Percentiles rank a stretch among this genome's conserved stretches.
Conservation (phyloP, 2,888 invertebrate species). For the Cheilosia scutellata region DNA sequence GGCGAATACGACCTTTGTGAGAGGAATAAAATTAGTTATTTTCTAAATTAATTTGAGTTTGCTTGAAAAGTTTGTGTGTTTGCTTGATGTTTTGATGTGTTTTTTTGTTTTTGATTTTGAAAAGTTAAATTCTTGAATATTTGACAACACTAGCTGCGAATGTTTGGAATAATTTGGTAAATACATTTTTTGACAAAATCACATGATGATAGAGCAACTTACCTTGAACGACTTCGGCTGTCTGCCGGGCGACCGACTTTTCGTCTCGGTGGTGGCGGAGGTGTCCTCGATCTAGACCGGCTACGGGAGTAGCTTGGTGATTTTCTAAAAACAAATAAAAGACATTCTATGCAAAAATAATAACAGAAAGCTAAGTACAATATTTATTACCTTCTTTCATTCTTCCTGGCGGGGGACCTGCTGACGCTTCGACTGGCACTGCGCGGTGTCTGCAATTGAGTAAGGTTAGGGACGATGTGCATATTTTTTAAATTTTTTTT, state of each 20-base stretch:
- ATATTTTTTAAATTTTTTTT: conserved; percentile 37
- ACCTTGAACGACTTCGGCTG: conserved; percentile 66
- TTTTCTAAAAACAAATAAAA: conserved; percentile 42
- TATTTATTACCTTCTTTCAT: conserved; percentile 56
- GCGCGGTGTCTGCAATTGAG: conserved; percentile 68
- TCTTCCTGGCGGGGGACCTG: conserved; percentile 53
- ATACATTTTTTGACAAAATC: background rate
- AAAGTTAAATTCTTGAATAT: conserved; percentile 58
- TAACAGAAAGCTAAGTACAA: no score
- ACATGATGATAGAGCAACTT: conserved; percentile 8
- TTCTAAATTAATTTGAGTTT: conserved; percentile 64
- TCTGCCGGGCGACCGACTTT: conserved; percentile 32
- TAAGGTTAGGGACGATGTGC: conserved; percentile 59
- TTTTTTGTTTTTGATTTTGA: conserved; percentile 16
- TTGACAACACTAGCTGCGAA: conserved; percentile 56
- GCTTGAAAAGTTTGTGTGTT: conserved; percentile 40
- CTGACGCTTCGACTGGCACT: conserved; percentile 65
- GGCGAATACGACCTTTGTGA: conserved; percentile 85
- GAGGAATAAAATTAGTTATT: conserved; percentile 54
- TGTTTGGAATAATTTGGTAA: conserved; percentile 42
- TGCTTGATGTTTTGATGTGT: conserved; percentile 11
- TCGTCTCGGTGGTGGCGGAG: conserved; percentile 41
- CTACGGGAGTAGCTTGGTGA: conserved; percentile 66
- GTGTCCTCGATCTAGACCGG: conserved; percentile 51
- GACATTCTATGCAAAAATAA: no score